Evolutionary conservation across 2,113 vertebrate genomes (phyloP).

Genomic region (Phasianus colchicus): DNA sequence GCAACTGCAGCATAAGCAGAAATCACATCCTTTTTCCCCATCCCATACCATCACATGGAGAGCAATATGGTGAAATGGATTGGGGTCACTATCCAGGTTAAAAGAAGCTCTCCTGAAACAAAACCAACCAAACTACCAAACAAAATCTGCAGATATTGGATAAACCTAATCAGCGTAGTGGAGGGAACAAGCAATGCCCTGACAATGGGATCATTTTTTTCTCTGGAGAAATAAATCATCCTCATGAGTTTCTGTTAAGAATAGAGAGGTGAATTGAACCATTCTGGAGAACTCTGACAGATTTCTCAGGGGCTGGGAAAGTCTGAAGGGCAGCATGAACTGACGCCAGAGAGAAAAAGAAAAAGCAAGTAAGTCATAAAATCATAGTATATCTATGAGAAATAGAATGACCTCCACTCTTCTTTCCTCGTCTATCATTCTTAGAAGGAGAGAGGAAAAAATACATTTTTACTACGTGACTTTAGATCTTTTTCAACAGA

Average conservation of each 20-base stretch:
- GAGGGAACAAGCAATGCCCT: background rate
- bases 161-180: background rate
- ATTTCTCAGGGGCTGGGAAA: background rate
- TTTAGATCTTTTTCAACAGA: background rate
- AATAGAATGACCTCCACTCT: background rate
- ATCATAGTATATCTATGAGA: background rate
- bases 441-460: background rate
- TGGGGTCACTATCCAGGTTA: background rate
- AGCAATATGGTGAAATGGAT: background rate
- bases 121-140: background rate
- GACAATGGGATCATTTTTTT: background rate
- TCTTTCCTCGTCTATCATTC: background rate
- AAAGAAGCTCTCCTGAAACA: background rate
- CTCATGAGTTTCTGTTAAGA: background rate
- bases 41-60: accelerated
- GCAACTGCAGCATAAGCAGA: background rate
- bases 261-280: background rate
- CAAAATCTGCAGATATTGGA: background rate
- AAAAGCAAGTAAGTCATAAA: background rate
- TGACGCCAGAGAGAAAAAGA: background rate
- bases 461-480: background rate
- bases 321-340: background rate
- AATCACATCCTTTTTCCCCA: background rate
- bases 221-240: background rate
- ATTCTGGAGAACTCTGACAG: background rate